Evolutionary conservation across 1,140 invertebrate species (phyloP), one percentile per base, ranked within the genome.

Genomic region (Eulimnadia texana): DNA sequence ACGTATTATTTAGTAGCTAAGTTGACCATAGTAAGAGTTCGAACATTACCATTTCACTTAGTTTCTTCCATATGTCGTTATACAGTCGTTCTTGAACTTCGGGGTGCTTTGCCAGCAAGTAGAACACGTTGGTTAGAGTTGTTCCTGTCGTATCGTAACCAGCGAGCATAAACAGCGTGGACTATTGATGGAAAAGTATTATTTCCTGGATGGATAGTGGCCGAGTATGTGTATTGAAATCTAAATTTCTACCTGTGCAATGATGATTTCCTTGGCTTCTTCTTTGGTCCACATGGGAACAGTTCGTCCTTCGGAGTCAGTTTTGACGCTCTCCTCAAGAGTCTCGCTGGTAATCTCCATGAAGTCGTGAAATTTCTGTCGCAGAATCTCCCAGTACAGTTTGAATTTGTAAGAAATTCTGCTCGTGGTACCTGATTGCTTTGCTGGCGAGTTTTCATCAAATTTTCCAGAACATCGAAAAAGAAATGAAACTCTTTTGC

Each of bases 91-190:
- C 67, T 66, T 80, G 77, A 47, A 78, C 66, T 20, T 83, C 79
- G 1, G 77, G 79, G 67, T 86, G 77, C 25, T 79, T 71, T 0
- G 85, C 80, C 52, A 92, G 68, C 66, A 84, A 80, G 65, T 84
- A 80, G 0, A 85, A 68, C 6, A 78, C 74, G 66, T 83, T 84
- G 0, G 79, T 72, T 59, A 90, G 78, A 0, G 82, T 76, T 3
- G 80, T 82, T 0, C 84, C 83, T 0, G 85, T 85, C 0, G 88
- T 90, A 69, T 90, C 86, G 60, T 83, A 85, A 9, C 86, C 84
- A 50, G 85, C 86, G 1, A 80, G 71, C 58, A 86, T 83, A 67
- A 88, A 87, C 0, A 82, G 76, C 11, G 82, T 80, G 0, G 78
- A 81, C 69, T 42, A 42, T 42, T 85, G 83, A 2, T 3, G 27